Evolutionary conservation across 1,140 invertebrate species (phyloP).

Genomic region (Musca domestica): DNA sequence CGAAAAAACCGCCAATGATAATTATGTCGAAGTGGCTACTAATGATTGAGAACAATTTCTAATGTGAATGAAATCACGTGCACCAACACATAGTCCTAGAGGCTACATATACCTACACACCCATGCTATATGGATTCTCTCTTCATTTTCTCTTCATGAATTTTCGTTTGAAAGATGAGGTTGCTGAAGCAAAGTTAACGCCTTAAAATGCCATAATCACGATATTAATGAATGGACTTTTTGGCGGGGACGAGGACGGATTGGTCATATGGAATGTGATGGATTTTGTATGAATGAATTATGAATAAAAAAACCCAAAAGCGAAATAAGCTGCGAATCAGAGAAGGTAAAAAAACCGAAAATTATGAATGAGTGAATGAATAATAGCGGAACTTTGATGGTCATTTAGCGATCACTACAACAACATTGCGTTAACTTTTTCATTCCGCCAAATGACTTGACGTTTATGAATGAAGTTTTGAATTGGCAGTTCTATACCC

Average conservation of each 20-base stretch:
- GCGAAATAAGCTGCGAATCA: neutral
- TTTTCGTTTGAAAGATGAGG: constrained; percentile 5
- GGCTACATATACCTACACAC: neutral
- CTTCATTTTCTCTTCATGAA: neutral
- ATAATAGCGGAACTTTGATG: constrained; percentile 11
- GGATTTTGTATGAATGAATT: neutral
- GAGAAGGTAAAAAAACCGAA: neutral
- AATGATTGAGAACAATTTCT: neutral
- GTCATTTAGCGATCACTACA: neutral
- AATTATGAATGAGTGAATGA: neutral
- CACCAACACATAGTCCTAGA: constrained; percentile 10
- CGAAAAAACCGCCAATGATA: too few relatives aligned
- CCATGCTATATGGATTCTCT: neutral
- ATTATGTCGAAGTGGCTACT: neutral
- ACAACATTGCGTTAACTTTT: too few relatives aligned
- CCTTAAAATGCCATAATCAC: constrained; percentile 10
- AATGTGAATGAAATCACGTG: constrained; percentile 18
- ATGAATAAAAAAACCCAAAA: neutral
- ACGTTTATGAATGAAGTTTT: too few relatives aligned
- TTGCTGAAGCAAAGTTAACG: constrained; percentile 3
- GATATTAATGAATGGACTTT: constrained; percentile 7
- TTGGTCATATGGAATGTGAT: neutral
- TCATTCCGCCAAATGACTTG: too few relatives aligned
- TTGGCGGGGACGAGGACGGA: neutral
- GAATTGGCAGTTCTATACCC: too few relatives aligned